These are phyloP conservation scores for Liposcelis brunnea DNA, from an alignment of 2,888 invertebrate species.

Conservation along the genomic window DNA sequence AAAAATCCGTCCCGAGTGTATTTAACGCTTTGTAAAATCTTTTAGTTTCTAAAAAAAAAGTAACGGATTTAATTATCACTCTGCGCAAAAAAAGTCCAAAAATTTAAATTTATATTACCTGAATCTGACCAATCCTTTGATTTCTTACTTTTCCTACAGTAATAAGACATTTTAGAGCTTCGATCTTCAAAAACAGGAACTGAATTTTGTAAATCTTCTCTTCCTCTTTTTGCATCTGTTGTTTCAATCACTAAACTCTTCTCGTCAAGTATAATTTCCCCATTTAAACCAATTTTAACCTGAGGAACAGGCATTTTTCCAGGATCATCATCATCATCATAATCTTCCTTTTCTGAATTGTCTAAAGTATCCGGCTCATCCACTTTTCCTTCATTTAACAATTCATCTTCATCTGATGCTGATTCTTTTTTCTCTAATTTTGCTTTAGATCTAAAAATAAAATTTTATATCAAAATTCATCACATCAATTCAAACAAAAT, in stretches of 20 bases:
- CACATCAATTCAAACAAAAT: neutral
- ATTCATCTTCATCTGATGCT: conserved; percentile 13
- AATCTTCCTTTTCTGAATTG: conserved; percentile 13
- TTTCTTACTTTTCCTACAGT: conserved; percentile 39
- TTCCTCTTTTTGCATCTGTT: conserved; percentile 40
- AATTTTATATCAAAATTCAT: neutral
- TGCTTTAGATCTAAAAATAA: conserved; percentile 8
- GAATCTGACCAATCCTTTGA: conserved; percentile 54
- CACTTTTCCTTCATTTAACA: conserved; percentile 16
- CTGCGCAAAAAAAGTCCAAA: neutral
- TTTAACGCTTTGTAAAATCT: conserved; percentile 82
- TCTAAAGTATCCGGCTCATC: conserved; percentile 16
- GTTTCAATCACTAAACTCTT: conserved; percentile 67
- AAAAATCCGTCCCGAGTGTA: conserved; percentile 83
- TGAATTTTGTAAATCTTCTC: conserved; percentile 44
- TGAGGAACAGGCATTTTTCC: conserved; percentile 53
- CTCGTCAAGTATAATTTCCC: conserved; percentile 70
- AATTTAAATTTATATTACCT: conserved; percentile 17
- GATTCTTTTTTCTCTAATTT: conserved; percentile 10
- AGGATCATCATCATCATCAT: conserved; percentile 22
- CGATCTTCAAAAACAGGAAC: conserved; percentile 47
- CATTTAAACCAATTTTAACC: conserved; percentile 71
- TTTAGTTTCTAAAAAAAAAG: conserved; percentile 44
- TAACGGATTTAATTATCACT: conserved; percentile 2
- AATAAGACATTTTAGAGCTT: conserved; percentile 24